phyloP scores from a whole-genome alignment of 2,113 vertebrate genomes.

The Podarcis cretensis region DNA sequence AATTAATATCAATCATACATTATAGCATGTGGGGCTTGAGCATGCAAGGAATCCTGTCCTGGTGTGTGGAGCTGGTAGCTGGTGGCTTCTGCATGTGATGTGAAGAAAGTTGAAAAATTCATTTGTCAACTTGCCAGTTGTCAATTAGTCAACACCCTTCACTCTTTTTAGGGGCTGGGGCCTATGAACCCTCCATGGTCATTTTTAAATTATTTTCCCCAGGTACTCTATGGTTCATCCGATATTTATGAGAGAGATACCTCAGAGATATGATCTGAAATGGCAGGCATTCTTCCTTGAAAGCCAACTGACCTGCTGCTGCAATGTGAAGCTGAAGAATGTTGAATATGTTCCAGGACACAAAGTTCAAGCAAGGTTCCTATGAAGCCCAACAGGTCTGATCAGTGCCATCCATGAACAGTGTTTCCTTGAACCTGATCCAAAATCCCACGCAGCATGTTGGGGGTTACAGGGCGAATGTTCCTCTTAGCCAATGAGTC shows the following conservation, averaged over 20 bases:
- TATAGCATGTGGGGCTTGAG: constrained; percentile 61
- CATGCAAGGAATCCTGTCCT: constrained; percentile 40
- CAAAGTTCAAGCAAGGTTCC: neutral
- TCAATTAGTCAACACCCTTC: neutral
- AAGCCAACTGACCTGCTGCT: neutral
- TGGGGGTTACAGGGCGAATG: neutral
- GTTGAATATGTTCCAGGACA: neutral
- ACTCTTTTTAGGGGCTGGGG: neutral
- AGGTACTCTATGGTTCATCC: neutral
- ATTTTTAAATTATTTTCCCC: neutral
- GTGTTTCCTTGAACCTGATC: neutral
- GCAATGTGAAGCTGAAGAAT: neutral
- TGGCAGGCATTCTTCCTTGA: neutral
- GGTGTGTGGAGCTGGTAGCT: constrained; percentile 45
- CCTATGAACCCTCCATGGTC: neutral
- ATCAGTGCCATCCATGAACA: neutral
- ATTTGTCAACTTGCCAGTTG: neutral
- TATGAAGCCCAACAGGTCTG: neutral
- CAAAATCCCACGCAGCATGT: neutral
- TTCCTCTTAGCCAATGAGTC: too few relatives aligned
- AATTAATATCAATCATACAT: constrained; percentile 80
- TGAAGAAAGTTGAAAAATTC: neutral
- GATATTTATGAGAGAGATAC: neutral
- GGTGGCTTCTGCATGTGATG: constrained; percentile 5
- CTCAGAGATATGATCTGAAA: neutral